Conservation (phyloP, 2,797 vertebrate species). For the Acipenser transmontanus region DNA sequence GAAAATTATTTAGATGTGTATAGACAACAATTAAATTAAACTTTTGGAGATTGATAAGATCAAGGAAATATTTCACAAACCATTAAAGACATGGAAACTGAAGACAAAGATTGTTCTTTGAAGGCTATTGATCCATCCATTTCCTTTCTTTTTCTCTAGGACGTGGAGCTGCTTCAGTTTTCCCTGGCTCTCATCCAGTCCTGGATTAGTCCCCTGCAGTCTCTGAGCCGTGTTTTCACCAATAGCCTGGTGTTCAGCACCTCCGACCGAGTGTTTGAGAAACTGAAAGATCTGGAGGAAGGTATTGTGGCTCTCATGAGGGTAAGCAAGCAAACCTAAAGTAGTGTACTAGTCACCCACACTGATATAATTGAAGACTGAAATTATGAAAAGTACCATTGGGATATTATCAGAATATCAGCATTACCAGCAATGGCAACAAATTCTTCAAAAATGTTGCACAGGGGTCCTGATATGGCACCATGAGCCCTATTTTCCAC, state of each 20-base stretch:
- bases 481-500: background rate
- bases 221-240: constrained; percentile 58
- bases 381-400: no score
- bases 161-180: constrained; percentile 61
- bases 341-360: no score
- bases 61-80: no score
- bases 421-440: background rate
- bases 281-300: constrained; percentile 70
- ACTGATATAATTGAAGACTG: no score
- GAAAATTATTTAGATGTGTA: no score
- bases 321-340: constrained; percentile 41
- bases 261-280: constrained; percentile 66
- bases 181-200: constrained; percentile 66
- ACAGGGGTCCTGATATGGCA: no score
- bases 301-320: constrained; percentile 67
- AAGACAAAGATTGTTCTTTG: no score
- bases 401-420: background rate
- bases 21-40: no score
- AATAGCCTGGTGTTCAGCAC: constrained; percentile 65
- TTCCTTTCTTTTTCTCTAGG: constrained; percentile 35
- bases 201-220: constrained; percentile 64
- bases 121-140: background rate
- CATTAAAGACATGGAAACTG: no score
- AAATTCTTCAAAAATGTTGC: no score
- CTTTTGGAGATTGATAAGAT: no score